Evolutionary conservation across 2,113 vertebrate genomes (phyloP).

Genomic region (Mesembrinibis cayennensis): DNA sequence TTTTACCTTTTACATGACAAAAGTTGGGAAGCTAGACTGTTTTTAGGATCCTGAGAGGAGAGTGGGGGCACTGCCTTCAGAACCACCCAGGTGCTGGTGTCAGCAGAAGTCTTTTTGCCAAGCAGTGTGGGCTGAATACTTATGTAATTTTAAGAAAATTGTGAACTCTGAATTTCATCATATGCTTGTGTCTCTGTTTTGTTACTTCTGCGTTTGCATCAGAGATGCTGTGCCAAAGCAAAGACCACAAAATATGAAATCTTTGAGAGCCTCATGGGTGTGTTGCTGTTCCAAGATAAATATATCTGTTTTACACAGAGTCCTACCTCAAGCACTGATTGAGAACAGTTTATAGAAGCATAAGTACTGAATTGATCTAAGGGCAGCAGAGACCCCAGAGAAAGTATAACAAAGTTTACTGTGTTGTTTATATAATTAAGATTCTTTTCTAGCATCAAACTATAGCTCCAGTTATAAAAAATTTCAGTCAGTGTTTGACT

Average conservation of each 20-base stretch:
- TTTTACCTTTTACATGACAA: background rate
- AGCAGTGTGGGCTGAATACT: background rate
- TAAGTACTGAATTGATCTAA: background rate
- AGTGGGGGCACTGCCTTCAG: background rate
- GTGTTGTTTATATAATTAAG: background rate
- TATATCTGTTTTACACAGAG: background rate
- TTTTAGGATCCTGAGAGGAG: background rate
- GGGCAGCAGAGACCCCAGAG: background rate
- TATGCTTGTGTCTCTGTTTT: background rate
- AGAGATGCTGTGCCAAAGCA: background rate
- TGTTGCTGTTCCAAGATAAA: background rate
- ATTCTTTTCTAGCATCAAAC: background rate
- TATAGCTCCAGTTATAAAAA: background rate
- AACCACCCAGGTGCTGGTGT: background rate
- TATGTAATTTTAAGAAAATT: background rate
- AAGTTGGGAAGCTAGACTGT: background rate
- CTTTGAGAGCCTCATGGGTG: background rate
- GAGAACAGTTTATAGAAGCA: background rate
- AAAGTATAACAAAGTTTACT: background rate
- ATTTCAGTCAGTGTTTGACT: background rate
- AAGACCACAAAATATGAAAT: background rate
- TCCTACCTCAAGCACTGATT: background rate
- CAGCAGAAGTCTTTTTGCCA: background rate
- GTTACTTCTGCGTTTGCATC: background rate
- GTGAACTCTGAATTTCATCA: background rate